Evolutionary conservation across 2,888 invertebrate species (phyloP), one percentile per base, ranked within the genome.

Genomic region (Acrocera orbiculus): DNA sequence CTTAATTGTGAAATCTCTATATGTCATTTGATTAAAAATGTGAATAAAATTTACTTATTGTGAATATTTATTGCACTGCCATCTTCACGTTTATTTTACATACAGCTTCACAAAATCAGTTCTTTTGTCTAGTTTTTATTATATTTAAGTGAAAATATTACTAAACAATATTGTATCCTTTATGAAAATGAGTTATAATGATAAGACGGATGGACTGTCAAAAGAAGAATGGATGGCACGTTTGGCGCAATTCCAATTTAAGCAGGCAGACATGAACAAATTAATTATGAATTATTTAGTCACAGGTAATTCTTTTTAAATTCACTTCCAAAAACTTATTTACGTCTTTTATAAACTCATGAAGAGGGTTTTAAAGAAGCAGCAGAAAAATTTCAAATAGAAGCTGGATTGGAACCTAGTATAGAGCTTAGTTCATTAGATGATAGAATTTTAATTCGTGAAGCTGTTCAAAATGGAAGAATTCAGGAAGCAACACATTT

Each of bases 201-300:
- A 60, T 33, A 58, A 58, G 46, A 47, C 46, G 34, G 58, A 58
- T 37, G 45, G 48, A 36, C 50, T 58, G 40, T 48, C 54, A 36
- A 58, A 56, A 45, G 61, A 59, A 33, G 59, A 61, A 40, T 61
- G 60, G 60, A 40, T 57, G 37, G 42, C 49, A 32, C 53, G 58
- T 34, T 42, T 60, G 34, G 56, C 56, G 38, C 54, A 56, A 40
- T 61, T 76, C 44, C 83, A 85, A 47, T 76, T 90, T 46, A 86
- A 86, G 35, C 69, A 90, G 47, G 76, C 80, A 26, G 86, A 89
- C 49, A 92, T 96, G 85, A 95, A 96, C 61, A 83, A 86, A 60
- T 68, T 96, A 42, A 90, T 96, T 45, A 95, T 96, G 93, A 93
- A 96, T 64, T 96, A 96, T 62, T 70, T 96, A 50, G 90, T 95